These are phyloP conservation scores for Andrena minutula DNA, from an alignment of 2,888 invertebrate genomes.

Conservation along the genomic window DNA sequence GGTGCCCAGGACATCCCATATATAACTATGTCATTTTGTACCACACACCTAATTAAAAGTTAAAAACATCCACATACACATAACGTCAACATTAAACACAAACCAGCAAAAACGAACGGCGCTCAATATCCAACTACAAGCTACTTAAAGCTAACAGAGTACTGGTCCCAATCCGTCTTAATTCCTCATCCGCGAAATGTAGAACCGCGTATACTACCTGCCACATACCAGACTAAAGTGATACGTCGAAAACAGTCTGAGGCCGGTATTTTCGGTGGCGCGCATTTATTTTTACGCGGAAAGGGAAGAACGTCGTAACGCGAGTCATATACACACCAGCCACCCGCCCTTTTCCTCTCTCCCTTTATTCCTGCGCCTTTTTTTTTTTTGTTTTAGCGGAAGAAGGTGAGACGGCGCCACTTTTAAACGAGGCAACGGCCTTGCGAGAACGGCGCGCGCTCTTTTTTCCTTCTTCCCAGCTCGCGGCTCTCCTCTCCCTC, in stretches of 20 bases:
- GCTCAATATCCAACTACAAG: too few relatives aligned
- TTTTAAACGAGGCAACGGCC: constrained; percentile 65
- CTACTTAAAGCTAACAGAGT: too few relatives aligned
- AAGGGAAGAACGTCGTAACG: constrained; percentile 46
- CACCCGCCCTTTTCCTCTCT: not conserved
- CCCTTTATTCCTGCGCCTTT: not conserved
- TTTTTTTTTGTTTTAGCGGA: constrained; percentile 22
- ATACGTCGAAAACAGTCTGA: constrained; percentile 27
- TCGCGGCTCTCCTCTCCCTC: not conserved
- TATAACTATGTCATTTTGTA: too few relatives aligned
- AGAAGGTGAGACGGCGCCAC: constrained; percentile 58
- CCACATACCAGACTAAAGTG: not conserved
- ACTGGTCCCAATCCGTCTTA: too few relatives aligned
- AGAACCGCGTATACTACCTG: too few relatives aligned
- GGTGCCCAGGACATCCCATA: too few relatives aligned
- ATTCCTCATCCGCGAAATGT: too few relatives aligned
- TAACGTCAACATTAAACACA: too few relatives aligned
- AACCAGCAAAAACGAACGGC: too few relatives aligned
- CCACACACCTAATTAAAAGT: too few relatives aligned
- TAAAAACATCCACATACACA: too few relatives aligned
- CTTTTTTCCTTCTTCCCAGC: constrained; percentile 34
- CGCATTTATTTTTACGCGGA: constrained; percentile 61
- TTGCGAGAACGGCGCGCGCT: constrained; percentile 52
- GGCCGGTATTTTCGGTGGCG: constrained; percentile 50
- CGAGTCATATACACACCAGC: constrained; percentile 30